Evolutionary conservation across 2,888 invertebrate genomes (phyloP), one percentile per base, ranked within the genome.

Genomic region (Amblyjoppa fuscipennis): DNA sequence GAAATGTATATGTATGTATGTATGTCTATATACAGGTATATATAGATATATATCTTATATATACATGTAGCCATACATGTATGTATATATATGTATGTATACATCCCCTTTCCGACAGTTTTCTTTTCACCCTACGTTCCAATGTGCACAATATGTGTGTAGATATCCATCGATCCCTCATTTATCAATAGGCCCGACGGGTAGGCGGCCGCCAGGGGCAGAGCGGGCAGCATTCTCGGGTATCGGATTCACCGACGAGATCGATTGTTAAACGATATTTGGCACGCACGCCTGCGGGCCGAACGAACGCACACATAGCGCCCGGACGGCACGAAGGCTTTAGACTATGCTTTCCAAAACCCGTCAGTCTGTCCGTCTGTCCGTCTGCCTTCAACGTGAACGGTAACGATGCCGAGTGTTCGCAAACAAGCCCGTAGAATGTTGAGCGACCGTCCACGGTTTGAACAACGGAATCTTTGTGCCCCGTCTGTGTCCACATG

Each of bases 191-290:
- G 70, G 70, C 78, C 78, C 28, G 61, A 41, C 70, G 49, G 70
- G 20, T 9, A 31, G 31, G 53, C 20, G 20, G n/a, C 41, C 66
- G 11, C 20, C 70, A 59, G 25, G 25, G 25, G 59, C 28, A 59
- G 41, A 59, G 61, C 59, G 25, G 20, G 28, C 13, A n/a, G 31
- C 71, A 3, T 38, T 59, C 71, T 51, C 71, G 13, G 25, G 71
- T 79, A 79, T 79, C 64, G 71, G 71, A 79, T 79, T 71, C 79
- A 66, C 38, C 64, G 71, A 64, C 53, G 64, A 79, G 79, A 79
- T 79, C 79, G 79, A 79, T 79, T 79, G 79, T 71, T 64, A 79
- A 79, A 79, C 64, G 79, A 71, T 79, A 79, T 64, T 45, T 49
- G 49, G 64, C 45, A 75, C 61, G 64, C 61, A 64, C 28, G 64